Conservation (phyloP, 2,888 invertebrate species). For the Ormyrus nitidulus region DNA sequence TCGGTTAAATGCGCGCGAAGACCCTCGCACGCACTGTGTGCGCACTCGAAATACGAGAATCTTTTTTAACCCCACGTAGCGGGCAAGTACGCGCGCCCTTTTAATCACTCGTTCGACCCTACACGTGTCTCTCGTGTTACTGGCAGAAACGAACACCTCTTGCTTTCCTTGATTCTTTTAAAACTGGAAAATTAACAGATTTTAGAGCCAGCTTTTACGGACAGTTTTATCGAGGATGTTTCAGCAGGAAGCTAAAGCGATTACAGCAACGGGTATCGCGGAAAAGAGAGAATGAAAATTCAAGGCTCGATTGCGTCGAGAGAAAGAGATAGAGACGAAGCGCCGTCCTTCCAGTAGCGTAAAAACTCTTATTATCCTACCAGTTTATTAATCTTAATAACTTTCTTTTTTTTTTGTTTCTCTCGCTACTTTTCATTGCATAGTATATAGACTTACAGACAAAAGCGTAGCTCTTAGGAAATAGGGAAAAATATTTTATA, state of each 20-base stretch:
- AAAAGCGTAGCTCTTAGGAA: slow-evolving; percentile 60
- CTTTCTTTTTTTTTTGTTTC: slow-evolving; percentile 20
- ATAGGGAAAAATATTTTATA: slow-evolving; percentile 60
- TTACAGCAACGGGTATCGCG: no score
- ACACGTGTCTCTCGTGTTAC: slow-evolving; percentile 24
- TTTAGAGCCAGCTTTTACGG: neutral
- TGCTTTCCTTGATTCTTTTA: neutral
- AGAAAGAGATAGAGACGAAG: slow-evolving; percentile 27
- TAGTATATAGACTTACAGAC: slow-evolving; percentile 34
- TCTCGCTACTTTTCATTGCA: slow-evolving; percentile 31
- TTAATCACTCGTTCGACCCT: slow-evolving; percentile 40
- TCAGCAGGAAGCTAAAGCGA: no score
- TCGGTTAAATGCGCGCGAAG: neutral
- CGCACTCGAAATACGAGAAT: slow-evolving; percentile 36
- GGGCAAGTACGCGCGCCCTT: slow-evolving; percentile 12
- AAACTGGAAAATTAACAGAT: no score
- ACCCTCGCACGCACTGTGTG: slow-evolving; percentile 2
- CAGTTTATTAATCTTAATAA: slow-evolving; percentile 56
- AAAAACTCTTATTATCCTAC: slow-evolving; percentile 61
- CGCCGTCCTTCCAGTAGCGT: slow-evolving; percentile 67
- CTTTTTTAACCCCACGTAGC: slow-evolving; percentile 36
- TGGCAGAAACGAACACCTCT: slow-evolving; percentile 3
- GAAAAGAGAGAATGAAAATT: slow-evolving; percentile 6
- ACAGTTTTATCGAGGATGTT: neutral
- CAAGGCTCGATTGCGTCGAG: slow-evolving; percentile 9